phyloP scores from a whole-genome alignment of 2,113 vertebrate species.

The Struthio camelus region DNA sequence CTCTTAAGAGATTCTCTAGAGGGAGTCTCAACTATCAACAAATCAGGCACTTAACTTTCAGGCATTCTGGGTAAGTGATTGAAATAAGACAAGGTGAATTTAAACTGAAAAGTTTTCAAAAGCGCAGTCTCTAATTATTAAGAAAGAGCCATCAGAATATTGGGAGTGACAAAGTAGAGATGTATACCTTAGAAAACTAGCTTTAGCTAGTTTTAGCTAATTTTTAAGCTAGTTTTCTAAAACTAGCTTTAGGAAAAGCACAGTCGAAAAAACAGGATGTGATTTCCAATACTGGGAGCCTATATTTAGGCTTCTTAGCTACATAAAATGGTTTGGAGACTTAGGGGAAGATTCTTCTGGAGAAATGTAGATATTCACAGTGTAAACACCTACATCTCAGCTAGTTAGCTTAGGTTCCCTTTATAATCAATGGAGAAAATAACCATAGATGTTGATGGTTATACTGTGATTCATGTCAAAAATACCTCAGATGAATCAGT shows the following conservation, averaged over 20 bases:
- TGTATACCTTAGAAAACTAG: background rate
- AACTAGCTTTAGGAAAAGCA: background rate
- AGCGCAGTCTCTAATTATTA: background rate
- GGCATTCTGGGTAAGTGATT: background rate
- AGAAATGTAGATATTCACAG: background rate
- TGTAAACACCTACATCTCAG: background rate
- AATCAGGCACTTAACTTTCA: background rate
- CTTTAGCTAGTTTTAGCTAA: background rate
- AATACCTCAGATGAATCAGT: background rate
- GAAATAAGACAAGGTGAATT: background rate
- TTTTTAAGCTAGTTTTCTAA: no score
- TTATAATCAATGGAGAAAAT: background rate
- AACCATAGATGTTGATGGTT: background rate
- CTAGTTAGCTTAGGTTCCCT: background rate
- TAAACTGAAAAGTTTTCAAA: background rate
- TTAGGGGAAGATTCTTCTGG: background rate
- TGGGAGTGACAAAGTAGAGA: background rate
- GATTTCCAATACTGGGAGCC: background rate
- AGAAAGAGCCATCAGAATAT: background rate
- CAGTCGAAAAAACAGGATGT: background rate
- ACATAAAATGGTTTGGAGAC: background rate
- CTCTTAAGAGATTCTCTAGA: background rate
- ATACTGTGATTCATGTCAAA: background rate
- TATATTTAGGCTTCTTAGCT: background rate
- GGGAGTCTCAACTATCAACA: background rate